phyloP scores from a whole-genome alignment of 2,797 vertebrate species.

The Neoniphon sammara region DNA sequence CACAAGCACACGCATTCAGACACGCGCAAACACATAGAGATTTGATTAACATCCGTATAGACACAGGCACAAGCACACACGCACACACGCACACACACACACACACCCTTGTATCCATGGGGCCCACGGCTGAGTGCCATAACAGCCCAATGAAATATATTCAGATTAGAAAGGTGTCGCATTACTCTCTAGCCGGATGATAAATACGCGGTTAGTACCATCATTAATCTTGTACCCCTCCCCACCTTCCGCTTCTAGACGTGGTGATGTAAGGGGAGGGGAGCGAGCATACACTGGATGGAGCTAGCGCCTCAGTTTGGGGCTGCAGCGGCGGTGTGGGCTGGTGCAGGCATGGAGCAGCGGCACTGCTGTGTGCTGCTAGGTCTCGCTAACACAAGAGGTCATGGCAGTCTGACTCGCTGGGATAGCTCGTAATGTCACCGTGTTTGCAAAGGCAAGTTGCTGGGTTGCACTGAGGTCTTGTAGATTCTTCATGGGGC shows the following conservation, averaged over 20 bases:
- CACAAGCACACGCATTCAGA: slow-evolving; percentile 54
- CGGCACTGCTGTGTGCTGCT: slow-evolving; percentile 33
- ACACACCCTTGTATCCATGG: slow-evolving; percentile 51
- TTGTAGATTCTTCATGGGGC: slow-evolving; percentile 17
- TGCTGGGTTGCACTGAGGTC: slow-evolving; percentile 23
- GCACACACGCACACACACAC: slow-evolving; percentile 24
- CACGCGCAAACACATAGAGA: slow-evolving; percentile 59
- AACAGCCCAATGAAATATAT: slow-evolving; percentile 84
- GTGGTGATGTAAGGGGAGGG: slow-evolving; percentile 63
- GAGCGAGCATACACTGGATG: slow-evolving; percentile 61
- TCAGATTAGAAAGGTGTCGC: slow-evolving; percentile 85
- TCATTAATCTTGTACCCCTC: slow-evolving; percentile 82
- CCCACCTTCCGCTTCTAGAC: slow-evolving; percentile 71
- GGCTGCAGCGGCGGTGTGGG: slow-evolving; percentile 37
- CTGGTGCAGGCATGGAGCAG: slow-evolving; percentile 33
- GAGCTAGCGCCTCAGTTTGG: slow-evolving; percentile 58
- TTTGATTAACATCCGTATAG: slow-evolving; percentile 78
- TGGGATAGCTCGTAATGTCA: slow-evolving; percentile 36
- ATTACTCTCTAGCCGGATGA: slow-evolving; percentile 82
- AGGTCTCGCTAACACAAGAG: slow-evolving; percentile 48
- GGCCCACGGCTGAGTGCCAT: slow-evolving; percentile 76
- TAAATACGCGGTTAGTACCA: slow-evolving; percentile 80
- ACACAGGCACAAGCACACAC: slow-evolving; percentile 51
- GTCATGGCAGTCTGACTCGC: slow-evolving; percentile 55
- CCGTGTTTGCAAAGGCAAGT: slow-evolving; percentile 12